Evolutionary conservation across 1,140 invertebrate species (phyloP).

Genomic region (Drosophila orena): DNA sequence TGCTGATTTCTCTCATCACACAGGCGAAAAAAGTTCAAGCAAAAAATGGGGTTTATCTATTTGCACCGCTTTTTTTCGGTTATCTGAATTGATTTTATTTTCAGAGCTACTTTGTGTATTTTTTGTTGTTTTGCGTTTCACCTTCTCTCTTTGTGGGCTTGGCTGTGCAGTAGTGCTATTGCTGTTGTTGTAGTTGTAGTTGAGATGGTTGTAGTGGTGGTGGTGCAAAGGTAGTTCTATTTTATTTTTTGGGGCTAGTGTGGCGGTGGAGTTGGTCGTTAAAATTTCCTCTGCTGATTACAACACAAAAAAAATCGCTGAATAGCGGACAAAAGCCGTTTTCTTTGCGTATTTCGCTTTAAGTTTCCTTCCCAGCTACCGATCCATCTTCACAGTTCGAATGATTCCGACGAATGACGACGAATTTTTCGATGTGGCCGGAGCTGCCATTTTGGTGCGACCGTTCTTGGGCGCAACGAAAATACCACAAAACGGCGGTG

Average conservation of each 20-base stretch:
- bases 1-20: constrained; percentile 70
- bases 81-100: constrained; percentile 29
- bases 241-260: constrained; percentile 47
- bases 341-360: constrained; percentile 84
- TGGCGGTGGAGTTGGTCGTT: constrained; percentile 62
- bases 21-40: constrained; percentile 44
- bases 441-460: neutral
- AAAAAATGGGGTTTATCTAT: constrained; percentile 49
- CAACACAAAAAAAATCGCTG: constrained; percentile 84
- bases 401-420: constrained; percentile 70
- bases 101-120: constrained; percentile 22
- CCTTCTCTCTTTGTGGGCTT: constrained; percentile 57
- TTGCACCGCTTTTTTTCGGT: constrained; percentile 8
- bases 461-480: neutral
- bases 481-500: neutral
- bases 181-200: constrained; percentile 26
- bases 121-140: constrained; percentile 52
- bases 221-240: constrained; percentile 60
- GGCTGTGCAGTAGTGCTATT: constrained; percentile 37
- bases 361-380: constrained; percentile 83
- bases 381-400: constrained; percentile 85
- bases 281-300: constrained; percentile 78
- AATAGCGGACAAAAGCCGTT: constrained; percentile 86
- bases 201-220: constrained; percentile 14
- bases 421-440: neutral